Evolutionary conservation across 2,888 invertebrate species (phyloP).

Genomic region (Catocala sponsa): DNA sequence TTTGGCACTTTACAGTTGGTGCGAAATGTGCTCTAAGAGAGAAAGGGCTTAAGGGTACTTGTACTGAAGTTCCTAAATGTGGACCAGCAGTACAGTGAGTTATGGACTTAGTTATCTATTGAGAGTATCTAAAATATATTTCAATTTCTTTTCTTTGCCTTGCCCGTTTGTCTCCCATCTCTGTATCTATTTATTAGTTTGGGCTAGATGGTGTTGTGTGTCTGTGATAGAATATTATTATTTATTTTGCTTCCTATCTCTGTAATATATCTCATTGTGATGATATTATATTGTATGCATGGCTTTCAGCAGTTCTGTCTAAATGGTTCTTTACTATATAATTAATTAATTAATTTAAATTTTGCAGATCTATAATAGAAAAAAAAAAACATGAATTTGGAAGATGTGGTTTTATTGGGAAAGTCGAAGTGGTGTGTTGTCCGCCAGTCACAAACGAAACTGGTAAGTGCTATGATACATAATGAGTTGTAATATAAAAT

Average conservation of each 20-base stretch:
- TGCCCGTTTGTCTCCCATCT: too few relatives aligned
- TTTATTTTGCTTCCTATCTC: too few relatives aligned
- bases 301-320: too few relatives aligned
- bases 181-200: too few relatives aligned
- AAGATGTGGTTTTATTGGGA: conserved; percentile 78
- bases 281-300: too few relatives aligned
- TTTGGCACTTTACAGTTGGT: conserved; percentile 60
- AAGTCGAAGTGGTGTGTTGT: conserved; percentile 84
- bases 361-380: conserved; percentile 61
- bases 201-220: too few relatives aligned
- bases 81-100: conserved; percentile 71
- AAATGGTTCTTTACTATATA: too few relatives aligned
- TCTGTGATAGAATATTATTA: too few relatives aligned
- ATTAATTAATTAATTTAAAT: too few relatives aligned
- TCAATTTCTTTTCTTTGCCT: too few relatives aligned
- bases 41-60: conserved; percentile 60
- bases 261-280: too few relatives aligned
- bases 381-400: conserved; percentile 61
- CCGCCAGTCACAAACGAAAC: conserved; percentile 62
- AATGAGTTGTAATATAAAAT: neutral
- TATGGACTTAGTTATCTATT: neutral
- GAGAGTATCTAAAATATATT: too few relatives aligned
- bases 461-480: conserved; percentile 51
- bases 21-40: conserved; percentile 67
- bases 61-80: conserved; percentile 66